Percentiles rank a stretch among this genome's conserved stretches.
phyloP scores from a whole-genome alignment of 2,797 vertebrate species.

The Dermochelys coriacea region DNA sequence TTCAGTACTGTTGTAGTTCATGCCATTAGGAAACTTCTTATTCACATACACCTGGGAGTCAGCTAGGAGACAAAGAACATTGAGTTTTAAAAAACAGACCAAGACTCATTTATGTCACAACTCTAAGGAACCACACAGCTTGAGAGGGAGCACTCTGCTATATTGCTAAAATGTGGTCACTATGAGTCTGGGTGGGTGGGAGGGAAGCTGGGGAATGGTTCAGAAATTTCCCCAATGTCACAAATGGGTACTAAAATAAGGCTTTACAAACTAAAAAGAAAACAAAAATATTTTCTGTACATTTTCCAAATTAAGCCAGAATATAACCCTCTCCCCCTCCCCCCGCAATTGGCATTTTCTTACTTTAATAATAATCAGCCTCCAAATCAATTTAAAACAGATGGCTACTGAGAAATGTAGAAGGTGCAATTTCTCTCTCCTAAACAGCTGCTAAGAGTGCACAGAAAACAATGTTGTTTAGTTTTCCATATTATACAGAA shows the following conservation, averaged over 20 bases:
- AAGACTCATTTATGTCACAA: background rate
- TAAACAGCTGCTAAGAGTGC: constrained; percentile 70
- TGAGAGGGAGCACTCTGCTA: background rate
- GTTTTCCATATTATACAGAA: constrained; percentile 58
- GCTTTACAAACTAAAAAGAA: constrained; percentile 5
- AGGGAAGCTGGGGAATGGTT: background rate
- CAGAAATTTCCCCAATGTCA: background rate
- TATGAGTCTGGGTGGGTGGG: background rate
- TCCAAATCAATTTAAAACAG: constrained; percentile 60
- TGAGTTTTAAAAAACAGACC: background rate
- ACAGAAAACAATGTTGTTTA: constrained; percentile 56
- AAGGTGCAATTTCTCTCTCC: constrained; percentile 66
- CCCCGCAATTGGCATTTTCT: background rate
- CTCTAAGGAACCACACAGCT: background rate
- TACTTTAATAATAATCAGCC: constrained; percentile 30
- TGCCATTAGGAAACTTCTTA: background rate
- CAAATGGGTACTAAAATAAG: background rate
- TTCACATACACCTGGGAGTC: background rate
- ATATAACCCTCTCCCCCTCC: background rate
- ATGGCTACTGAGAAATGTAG: constrained; percentile 64
- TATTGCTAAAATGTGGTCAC: background rate
- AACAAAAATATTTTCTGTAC: background rate
- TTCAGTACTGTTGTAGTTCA: background rate
- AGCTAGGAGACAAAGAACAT: constrained; percentile 12
- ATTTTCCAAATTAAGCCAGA: background rate